phyloP scores from a whole-genome alignment of 2,888 invertebrate genomes.

The Crossocerus cetratus region DNA sequence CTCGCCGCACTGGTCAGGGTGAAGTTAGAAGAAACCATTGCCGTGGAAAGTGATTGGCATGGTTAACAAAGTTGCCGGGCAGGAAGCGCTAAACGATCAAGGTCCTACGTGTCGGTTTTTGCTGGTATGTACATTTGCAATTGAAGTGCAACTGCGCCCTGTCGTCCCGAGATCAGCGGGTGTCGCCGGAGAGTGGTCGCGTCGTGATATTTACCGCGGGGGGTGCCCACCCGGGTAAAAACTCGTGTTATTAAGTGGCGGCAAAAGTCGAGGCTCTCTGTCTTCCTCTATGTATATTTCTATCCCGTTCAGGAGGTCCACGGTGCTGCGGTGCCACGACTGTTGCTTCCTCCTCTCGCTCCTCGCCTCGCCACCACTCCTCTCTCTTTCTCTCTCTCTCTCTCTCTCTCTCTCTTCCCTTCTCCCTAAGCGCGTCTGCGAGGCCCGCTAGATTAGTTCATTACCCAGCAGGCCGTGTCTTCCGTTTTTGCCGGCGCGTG shows the following conservation, averaged over 20 bases:
- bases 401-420: slow-evolving; percentile 29
- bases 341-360: no score
- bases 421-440: slow-evolving; percentile 1
- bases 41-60: no score
- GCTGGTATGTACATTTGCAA: no score
- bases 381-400: no score
- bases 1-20: no score
- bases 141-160: no score
- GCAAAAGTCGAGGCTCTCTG: slow-evolving; percentile 56
- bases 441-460: slow-evolving; percentile 73
- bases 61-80: no score
- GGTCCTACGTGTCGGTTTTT: no score
- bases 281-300: slow-evolving; percentile 7
- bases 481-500: slow-evolving; percentile 70
- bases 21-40: no score
- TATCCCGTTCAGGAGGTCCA: slow-evolving; percentile 38
- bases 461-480: slow-evolving; percentile 71
- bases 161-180: background rate
- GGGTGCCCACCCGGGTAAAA: slow-evolving; percentile 64
- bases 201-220: background rate
- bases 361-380: slow-evolving; percentile 15
- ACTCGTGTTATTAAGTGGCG: slow-evolving; percentile 73
- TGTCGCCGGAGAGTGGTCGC: background rate
- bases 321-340: background rate
- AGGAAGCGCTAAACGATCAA: no score